Evolutionary conservation across 2,797 vertebrate species (phyloP).

Genomic region (Eleutherodactylus coqui): DNA sequence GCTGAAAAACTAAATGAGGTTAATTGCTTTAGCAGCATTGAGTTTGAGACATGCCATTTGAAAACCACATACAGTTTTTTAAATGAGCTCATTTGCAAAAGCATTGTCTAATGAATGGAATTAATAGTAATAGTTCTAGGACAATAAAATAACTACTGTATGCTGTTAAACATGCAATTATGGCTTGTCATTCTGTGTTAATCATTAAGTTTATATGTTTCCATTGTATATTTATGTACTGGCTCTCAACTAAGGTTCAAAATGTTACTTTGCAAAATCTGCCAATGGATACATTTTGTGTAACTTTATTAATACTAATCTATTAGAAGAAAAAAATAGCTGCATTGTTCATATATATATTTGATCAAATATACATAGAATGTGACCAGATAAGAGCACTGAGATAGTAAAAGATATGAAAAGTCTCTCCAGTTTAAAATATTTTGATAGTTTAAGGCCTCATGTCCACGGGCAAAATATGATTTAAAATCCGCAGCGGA

Average conservation of each 20-base stretch:
- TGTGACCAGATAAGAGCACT: too few relatives aligned
- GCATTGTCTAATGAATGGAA: constrained; percentile 13
- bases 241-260: background rate
- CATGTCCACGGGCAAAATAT: too few relatives aligned
- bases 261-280: constrained; percentile 1
- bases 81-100: constrained; percentile 51
- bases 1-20: constrained; percentile 30
- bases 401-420: too few relatives aligned
- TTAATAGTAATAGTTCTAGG: constrained; percentile 44
- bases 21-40: constrained; percentile 28
- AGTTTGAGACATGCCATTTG: constrained; percentile 19
- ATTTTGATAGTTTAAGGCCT: too few relatives aligned
- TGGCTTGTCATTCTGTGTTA: constrained; percentile 31
- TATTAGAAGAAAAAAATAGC: too few relatives aligned
- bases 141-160: constrained; percentile 22
- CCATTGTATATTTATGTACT: constrained; percentile 25
- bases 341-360: too few relatives aligned
- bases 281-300: too few relatives aligned
- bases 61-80: constrained; percentile 29
- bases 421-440: too few relatives aligned
- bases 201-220: constrained; percentile 42
- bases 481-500: too few relatives aligned
- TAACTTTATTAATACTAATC: too few relatives aligned
- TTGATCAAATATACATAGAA: too few relatives aligned
- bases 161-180: constrained; percentile 43